These are phyloP conservation scores for Anseranas semipalmata DNA, from an alignment of 2,113 vertebrate species.

Conservation along the genomic window DNA sequence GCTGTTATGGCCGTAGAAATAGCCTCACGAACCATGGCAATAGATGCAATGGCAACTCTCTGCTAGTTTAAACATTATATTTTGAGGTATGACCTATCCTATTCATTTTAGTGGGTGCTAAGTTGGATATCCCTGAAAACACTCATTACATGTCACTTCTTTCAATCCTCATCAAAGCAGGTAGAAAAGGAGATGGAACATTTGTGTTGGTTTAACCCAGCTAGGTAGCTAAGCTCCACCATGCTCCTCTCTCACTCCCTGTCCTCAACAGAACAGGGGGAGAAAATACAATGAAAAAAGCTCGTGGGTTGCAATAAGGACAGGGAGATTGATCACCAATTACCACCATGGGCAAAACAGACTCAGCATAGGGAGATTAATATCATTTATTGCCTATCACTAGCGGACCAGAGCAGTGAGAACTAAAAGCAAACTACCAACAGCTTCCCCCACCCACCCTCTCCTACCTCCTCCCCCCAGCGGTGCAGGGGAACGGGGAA, in stretches of 20 bases:
- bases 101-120: neutral
- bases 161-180: neutral
- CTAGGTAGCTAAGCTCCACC: neutral
- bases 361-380: neutral
- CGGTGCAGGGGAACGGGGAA: neutral
- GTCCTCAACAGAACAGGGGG: neutral
- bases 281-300: neutral
- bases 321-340: neutral
- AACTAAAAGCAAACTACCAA: neutral
- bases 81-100: neutral
- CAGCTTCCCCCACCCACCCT: neutral
- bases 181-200: neutral
- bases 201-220: neutral
- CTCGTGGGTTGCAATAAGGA: neutral
- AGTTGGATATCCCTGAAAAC: neutral
- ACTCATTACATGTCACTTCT: neutral
- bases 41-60: neutral
- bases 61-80: neutral
- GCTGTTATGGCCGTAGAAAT: neutral
- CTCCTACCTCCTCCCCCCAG: neutral
- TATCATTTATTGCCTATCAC: neutral
- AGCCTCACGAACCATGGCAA: neutral
- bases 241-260: neutral
- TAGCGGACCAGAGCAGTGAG: neutral
- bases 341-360: neutral